Evolutionary conservation across 2,113 vertebrate genomes (phyloP), one percentile per base, ranked within the genome.

Genomic region (Tychaedon coryphoeus): DNA sequence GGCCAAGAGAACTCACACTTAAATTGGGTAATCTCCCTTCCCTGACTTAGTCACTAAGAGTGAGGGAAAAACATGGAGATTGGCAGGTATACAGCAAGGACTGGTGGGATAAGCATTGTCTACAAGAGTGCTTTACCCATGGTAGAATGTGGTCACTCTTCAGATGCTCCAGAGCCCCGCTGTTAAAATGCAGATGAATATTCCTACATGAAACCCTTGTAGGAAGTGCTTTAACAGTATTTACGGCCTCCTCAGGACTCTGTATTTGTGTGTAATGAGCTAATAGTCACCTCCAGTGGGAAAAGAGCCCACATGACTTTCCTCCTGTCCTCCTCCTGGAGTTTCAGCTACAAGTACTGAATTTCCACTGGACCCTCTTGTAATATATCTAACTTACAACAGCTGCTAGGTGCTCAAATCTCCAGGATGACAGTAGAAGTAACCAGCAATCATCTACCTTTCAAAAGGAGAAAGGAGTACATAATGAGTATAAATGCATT

Each of bases 91-190:
- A 33, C 2, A 8, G n/a, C 23, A 66, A 87, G 56, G 24, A 34
- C 33, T 73, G n/a, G 10, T 76, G 53, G 26, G 62, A 51, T 34
- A 19, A 73, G 14, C 23, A 38, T 8, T 42, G 25, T 60, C 40
- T 69, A 38, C 69, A 61, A 9, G 45, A 90, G 18, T 38, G 26
- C 12, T 65, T 3, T 69, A 56, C 29, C 18, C 26, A 9, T 34
- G 16, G 19, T 17, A 45, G 42, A 43, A 12, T 0, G 0, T 71
- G 31, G 43, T 62, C 53, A 50, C 9, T 29, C 60, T 91, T 31
- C 38, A 84, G 64, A 9, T 17, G 5, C 13, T 76, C 53, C 54
- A 33, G 24, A 89, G 18, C 19, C 24, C 18, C 0, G 0, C 10
- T 53, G 38, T 60, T 10, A 57, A 90, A 85, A 13, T 58, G 72